phyloP scores from a whole-genome alignment of 2,797 vertebrate genomes.

The Allobates femoralis region DNA sequence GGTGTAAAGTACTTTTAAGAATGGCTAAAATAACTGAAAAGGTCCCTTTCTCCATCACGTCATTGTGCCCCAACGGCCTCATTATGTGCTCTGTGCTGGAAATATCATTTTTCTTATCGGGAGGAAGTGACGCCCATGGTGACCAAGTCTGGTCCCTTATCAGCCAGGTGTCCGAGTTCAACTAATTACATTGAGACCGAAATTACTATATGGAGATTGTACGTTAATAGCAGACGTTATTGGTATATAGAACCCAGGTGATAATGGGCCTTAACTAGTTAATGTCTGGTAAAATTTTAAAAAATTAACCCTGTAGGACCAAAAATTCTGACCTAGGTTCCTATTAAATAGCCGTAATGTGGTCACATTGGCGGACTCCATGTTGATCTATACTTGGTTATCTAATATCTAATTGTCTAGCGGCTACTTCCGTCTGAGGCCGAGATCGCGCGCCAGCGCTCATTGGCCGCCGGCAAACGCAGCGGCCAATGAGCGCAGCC shows the following conservation, averaged over 20 bases:
- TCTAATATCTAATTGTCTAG: too few relatives aligned
- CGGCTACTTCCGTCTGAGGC: too few relatives aligned
- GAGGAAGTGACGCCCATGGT: not conserved
- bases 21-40: slow-evolving; percentile 46
- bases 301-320: too few relatives aligned
- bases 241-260: not conserved
- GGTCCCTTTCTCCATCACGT: slow-evolving; percentile 1
- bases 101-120: slow-evolving; percentile 38
- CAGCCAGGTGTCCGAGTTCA: slow-evolving; percentile 4
- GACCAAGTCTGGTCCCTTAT: not conserved
- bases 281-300: not conserved
- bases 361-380: too few relatives aligned
- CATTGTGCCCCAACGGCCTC: slow-evolving; percentile 13
- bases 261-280: not conserved
- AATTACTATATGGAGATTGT: not conserved
- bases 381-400: too few relatives aligned
- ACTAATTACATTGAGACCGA: slow-evolving; percentile 14
- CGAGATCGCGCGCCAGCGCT: too few relatives aligned
- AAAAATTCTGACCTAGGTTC: too few relatives aligned
- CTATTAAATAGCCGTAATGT: too few relatives aligned
- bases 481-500: too few relatives aligned
- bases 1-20: slow-evolving; percentile 65
- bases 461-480: too few relatives aligned
- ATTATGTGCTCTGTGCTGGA: slow-evolving; percentile 34
- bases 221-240: not conserved